phyloP scores from a whole-genome alignment of 1,140 invertebrate species.

The Archegozetes longisetosus region DNA sequence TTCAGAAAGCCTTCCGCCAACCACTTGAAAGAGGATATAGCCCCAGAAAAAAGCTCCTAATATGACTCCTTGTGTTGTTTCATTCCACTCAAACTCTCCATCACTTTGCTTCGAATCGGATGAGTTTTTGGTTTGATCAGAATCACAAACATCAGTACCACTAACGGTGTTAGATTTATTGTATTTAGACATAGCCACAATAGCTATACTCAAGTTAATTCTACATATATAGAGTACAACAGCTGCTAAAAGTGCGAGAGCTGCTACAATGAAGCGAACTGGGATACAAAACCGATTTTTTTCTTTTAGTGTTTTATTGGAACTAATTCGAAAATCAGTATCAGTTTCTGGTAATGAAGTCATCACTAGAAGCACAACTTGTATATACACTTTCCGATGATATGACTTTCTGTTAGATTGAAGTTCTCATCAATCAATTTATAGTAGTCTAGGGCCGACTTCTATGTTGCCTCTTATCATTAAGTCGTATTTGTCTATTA shows the following conservation, averaged over 20 bases:
- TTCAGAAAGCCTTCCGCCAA: conserved; percentile 59
- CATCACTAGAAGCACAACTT: no score
- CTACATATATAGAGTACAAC: conserved; percentile 8
- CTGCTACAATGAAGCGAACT: conserved; percentile 55
- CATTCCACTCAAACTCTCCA: conserved; percentile 10
- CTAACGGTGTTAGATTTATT: not conserved
- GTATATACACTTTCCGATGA: no score
- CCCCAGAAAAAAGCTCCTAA: conserved; percentile 71
- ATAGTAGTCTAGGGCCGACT: no score
- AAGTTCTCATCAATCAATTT: no score
- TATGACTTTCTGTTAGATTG: no score
- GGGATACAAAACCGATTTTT: no score
- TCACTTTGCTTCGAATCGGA: not conserved
- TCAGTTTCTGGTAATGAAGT: no score
- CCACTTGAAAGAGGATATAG: conserved; percentile 62
- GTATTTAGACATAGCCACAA: conserved; percentile 8
- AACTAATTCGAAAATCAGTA: no score
- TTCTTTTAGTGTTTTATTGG: no score
- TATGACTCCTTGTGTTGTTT: conserved; percentile 26
- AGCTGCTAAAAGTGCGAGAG: conserved; percentile 67
- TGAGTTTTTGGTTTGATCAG: not conserved
- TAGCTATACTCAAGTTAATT: conserved; percentile 10
- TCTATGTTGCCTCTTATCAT: no score
- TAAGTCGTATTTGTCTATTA: no score
- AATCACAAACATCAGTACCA: conserved; percentile 1